phyloP scores from a whole-genome alignment of 2,888 invertebrate species.

The Oithona nana region DNA sequence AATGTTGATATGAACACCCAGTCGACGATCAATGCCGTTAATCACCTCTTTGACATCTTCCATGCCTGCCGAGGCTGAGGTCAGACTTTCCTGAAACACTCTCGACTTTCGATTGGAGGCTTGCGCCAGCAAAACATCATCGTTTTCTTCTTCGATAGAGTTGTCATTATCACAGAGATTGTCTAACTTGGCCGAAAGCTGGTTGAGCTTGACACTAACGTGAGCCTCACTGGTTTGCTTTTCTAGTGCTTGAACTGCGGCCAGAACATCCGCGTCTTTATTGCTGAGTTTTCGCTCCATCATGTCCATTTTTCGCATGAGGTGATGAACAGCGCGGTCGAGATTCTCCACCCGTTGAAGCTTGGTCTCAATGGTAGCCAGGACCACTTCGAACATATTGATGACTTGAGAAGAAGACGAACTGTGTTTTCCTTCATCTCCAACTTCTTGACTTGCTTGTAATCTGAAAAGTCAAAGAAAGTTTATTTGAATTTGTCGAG shows the following conservation, averaged over 20 bases:
- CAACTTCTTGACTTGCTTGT: too few species aligned
- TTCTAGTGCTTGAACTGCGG: slow-evolving; percentile 23
- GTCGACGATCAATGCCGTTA: slow-evolving; percentile 56
- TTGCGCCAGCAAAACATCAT: not conserved
- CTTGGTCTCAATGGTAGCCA: slow-evolving; percentile 68
- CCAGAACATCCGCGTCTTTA: slow-evolving; percentile 54
- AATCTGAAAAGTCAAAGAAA: too few species aligned
- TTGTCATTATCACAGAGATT: not conserved
- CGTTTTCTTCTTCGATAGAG: not conserved
- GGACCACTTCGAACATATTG: slow-evolving; percentile 58
- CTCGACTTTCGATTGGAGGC: not conserved
- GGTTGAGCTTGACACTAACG: slow-evolving; percentile 41
- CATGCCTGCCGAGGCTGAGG: slow-evolving; percentile 4
- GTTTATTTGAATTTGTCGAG: too few species aligned
- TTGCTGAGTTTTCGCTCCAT: slow-evolving; percentile 60
- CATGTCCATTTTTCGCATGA: slow-evolving; percentile 64
- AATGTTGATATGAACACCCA: slow-evolving; percentile 63
- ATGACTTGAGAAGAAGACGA: not conserved
- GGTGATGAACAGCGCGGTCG: slow-evolving; percentile 66
- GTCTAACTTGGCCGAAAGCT: not conserved
- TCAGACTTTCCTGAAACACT: not conserved
- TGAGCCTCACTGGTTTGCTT: slow-evolving; percentile 52
- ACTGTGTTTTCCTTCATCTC: too few species aligned
- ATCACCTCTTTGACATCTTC: slow-evolving; percentile 35
- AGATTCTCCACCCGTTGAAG: slow-evolving; percentile 67